phyloP scores from a whole-genome alignment of 2,797 vertebrate species.

The Coluber constrictor region DNA sequence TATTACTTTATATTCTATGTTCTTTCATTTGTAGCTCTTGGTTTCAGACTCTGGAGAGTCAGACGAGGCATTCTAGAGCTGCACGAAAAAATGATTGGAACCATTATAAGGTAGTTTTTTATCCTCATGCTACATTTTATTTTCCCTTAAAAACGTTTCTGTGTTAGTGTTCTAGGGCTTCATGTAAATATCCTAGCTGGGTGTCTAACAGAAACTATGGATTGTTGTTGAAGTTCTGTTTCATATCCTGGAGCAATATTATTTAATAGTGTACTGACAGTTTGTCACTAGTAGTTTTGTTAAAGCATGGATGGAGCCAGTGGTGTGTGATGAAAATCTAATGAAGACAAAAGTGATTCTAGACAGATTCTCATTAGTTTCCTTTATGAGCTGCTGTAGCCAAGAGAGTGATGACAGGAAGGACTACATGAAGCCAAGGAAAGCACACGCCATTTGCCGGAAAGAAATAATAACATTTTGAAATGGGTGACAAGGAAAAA shows the following conservation, averaged over 20 bases:
- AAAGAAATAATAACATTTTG: background rate
- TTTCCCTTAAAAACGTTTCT: background rate
- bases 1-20: background rate
- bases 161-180: background rate
- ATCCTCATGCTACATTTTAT: background rate
- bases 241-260: background rate
- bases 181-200: background rate
- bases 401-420: background rate
- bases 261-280: constrained; percentile 8
- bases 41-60: background rate
- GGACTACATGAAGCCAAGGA: background rate
- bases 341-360: constrained; percentile 11
- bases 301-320: background rate
- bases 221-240: background rate
- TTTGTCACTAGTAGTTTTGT: constrained; percentile 5
- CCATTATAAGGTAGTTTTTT: background rate
- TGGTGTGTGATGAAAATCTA: constrained; percentile 28
- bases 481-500: background rate
- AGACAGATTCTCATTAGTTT: constrained; percentile 8
- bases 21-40: background rate
- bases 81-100: background rate
- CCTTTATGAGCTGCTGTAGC: constrained; percentile 2
- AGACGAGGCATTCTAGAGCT: background rate
- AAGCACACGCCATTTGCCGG: background rate
- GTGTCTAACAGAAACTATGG: background rate